These are phyloP conservation scores for Sesamia nonagrioides DNA, from an alignment of 1,140 invertebrate species.

Conservation along the genomic window DNA sequence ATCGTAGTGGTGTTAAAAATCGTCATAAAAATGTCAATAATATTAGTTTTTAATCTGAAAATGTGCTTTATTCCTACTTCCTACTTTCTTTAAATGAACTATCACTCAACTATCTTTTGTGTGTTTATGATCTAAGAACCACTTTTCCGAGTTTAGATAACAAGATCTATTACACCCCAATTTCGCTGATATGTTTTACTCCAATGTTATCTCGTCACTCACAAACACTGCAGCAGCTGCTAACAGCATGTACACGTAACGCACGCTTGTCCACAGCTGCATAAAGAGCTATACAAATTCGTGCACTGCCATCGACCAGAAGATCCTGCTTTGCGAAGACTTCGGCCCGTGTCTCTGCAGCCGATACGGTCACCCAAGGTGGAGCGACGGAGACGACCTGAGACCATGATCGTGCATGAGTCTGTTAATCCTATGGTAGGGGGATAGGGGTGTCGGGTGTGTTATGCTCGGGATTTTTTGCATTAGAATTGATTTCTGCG, in stretches of 20 bases:
- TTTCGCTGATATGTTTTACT: too few relatives aligned
- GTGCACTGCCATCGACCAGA: slow-evolving; percentile 55
- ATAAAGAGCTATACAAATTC: slow-evolving; percentile 74
- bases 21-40: too few relatives aligned
- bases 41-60: too few relatives aligned
- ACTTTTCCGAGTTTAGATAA: not conserved
- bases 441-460: not conserved
- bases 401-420: slow-evolving; percentile 71
- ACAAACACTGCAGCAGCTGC: not conserved
- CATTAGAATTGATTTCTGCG: not conserved
- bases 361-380: slow-evolving; percentile 55
- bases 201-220: too few relatives aligned
- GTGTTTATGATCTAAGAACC: not conserved
- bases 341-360: slow-evolving; percentile 70
- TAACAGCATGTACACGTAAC: not conserved
- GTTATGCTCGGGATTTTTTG: not conserved
- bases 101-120: not conserved
- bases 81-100: not conserved
- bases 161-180: too few relatives aligned
- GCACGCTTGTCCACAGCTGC: slow-evolving; percentile 65
- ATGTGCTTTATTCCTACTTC: too few relatives aligned
- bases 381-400: slow-evolving; percentile 61
- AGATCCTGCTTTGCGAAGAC: slow-evolving; percentile 33
- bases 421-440: slow-evolving; percentile 68
- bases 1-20: too few relatives aligned